phyloP scores from a whole-genome alignment of 2,797 vertebrate genomes.

The Sebastes nivosus region DNA sequence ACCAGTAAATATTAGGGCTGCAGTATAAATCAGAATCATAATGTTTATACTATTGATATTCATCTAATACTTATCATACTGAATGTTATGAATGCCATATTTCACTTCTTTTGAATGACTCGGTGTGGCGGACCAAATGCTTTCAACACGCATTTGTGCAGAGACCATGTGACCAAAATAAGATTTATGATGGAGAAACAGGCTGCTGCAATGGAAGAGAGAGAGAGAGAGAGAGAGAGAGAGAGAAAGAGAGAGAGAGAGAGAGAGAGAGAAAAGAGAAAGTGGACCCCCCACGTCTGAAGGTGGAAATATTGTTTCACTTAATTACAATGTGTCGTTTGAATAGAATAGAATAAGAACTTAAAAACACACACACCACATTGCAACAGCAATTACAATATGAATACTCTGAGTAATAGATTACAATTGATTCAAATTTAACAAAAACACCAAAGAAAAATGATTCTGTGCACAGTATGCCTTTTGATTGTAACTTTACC shows the following conservation, averaged over 20 bases:
- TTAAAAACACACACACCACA: not conserved
- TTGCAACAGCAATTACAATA: not conserved
- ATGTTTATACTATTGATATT: not conserved
- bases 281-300: not conserved
- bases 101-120: not conserved
- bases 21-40: not conserved
- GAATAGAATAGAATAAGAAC: not conserved
- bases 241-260: not conserved
- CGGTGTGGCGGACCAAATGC: not conserved
- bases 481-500: not conserved
- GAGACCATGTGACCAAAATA: not conserved
- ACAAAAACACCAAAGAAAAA: not conserved
- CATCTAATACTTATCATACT: not conserved
- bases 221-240: too few species aligned
- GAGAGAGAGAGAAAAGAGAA: not conserved
- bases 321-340: not conserved
- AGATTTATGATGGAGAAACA: not conserved
- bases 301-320: not conserved
- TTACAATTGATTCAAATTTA: not conserved
- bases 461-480: not conserved
- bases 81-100: not conserved
- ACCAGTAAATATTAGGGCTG: not conserved
- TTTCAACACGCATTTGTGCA: slow-evolving; percentile 4
- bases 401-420: not conserved
- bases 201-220: not conserved